phyloP scores from a whole-genome alignment of 2,888 invertebrate species.

The Cephus nigrinus region DNA sequence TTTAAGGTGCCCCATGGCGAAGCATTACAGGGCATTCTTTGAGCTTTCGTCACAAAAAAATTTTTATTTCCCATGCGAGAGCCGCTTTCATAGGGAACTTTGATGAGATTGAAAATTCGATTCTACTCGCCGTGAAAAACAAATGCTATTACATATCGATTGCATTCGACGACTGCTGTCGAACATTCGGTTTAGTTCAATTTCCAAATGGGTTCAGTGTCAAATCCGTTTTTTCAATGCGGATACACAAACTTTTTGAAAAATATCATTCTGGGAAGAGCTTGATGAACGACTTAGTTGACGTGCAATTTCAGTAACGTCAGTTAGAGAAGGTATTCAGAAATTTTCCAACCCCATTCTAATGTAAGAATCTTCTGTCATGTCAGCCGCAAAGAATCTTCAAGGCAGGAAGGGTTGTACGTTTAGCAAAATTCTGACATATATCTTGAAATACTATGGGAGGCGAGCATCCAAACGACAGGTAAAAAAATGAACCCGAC shows the following conservation, averaged over 20 bases:
- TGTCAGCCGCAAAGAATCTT: conserved; percentile 23
- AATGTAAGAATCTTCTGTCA: neutral
- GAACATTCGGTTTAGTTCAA: neutral
- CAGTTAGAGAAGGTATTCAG: neutral
- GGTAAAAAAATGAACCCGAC: conserved; percentile 23
- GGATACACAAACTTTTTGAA: neutral
- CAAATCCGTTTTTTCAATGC: neutral
- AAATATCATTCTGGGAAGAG: neutral
- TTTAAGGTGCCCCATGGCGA: too few species aligned
- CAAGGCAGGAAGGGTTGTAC: conserved; percentile 36
- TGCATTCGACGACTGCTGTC: neutral
- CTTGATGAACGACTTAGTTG: neutral
- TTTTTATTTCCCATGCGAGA: neutral
- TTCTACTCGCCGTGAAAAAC: neutral
- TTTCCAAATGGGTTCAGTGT: neutral
- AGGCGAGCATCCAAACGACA: conserved; percentile 40
- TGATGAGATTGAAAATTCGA: neutral
- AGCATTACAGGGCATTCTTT: too few species aligned
- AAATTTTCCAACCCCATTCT: neutral
- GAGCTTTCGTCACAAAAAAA: neutral
- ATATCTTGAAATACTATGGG: conserved; percentile 30
- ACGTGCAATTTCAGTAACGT: neutral
- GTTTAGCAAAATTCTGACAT: conserved; percentile 41
- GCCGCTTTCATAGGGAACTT: neutral
- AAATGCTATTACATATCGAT: neutral